Conservation (phyloP, 1,140 invertebrate genomes). For the Drosophila punjabiensis region DNA sequence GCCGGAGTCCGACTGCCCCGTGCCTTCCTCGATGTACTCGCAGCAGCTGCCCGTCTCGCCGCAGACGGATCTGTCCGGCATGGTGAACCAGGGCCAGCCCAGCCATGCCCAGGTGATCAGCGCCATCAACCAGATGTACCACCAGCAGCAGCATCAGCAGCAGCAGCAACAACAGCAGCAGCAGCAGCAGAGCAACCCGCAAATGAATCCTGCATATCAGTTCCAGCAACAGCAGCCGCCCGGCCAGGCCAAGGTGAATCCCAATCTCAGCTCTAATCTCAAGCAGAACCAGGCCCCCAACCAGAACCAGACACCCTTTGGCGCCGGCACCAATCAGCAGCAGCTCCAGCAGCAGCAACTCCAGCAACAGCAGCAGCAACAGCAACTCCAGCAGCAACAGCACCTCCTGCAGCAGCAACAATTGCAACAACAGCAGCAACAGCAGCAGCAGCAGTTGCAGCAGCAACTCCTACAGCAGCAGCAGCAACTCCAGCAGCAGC, state of each 20-base stretch:
- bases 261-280: slow-evolving; percentile 31
- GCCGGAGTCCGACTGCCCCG: slow-evolving; percentile 70
- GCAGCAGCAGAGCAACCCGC: slow-evolving; percentile 71
- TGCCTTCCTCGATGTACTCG: slow-evolving; percentile 81
- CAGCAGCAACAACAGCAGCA: slow-evolving; percentile 57
- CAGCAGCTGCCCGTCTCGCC: slow-evolving; percentile 80
- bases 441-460: slow-evolving; percentile 48
- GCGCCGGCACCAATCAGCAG: slow-evolving; percentile 51
- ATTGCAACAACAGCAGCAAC: slow-evolving; percentile 46
- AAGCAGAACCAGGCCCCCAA: slow-evolving; percentile 31
- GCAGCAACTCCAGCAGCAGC: slow-evolving; percentile 62
- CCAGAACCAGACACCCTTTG: slow-evolving; percentile 42
- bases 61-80: slow-evolving; percentile 75
- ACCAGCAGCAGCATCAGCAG: slow-evolving; percentile 75
- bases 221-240: slow-evolving; percentile 77
- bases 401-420: slow-evolving; percentile 48
- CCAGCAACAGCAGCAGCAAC: slow-evolving; percentile 33
- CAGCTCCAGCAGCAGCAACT: slow-evolving; percentile 44
- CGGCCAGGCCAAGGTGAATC: slow-evolving; percentile 56
- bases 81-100: slow-evolving; percentile 74
- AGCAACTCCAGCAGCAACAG: slow-evolving; percentile 33
- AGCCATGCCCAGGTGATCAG: slow-evolving; percentile 73
- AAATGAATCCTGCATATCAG: slow-evolving; percentile 81
- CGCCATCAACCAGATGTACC: slow-evolving; percentile 78
- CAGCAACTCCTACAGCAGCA: slow-evolving; percentile 42